Percentiles rank a stretch among this genome's conserved stretches.
Evolutionary conservation across 2,888 invertebrate species (phyloP).

Genomic region (Frankliniella fusca): DNA sequence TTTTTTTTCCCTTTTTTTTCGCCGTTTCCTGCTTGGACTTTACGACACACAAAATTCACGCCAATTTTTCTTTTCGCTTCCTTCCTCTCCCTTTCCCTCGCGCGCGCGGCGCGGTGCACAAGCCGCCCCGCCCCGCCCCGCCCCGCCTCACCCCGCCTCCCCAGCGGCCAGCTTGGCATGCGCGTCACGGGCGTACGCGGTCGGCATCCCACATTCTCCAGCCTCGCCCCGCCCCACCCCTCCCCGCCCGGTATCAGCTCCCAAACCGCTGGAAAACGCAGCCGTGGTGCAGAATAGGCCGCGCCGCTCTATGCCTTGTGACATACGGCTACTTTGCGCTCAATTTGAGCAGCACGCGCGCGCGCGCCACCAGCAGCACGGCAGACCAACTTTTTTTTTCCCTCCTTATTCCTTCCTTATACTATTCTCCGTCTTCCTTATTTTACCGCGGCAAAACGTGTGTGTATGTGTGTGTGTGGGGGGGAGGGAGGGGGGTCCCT

Average conservation of each 20-base stretch:
- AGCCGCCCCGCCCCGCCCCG: neutral
- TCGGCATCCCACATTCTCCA: neutral
- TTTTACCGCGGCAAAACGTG: too few relatives aligned
- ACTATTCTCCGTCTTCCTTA: neutral
- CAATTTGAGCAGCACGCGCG: constrained; percentile 6
- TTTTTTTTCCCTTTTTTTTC: too few relatives aligned
- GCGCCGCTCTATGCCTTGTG: neutral
- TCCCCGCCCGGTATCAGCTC: too few relatives aligned
- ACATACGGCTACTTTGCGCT: constrained; percentile 18
- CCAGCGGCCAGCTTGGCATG: constrained; percentile 8
- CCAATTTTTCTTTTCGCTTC: too few relatives aligned
- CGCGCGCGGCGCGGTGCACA: neutral
- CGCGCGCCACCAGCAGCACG: neutral
- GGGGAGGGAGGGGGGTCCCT: neutral
- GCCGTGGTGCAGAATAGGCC: constrained; percentile 10
- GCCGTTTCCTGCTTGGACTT: too few relatives aligned
- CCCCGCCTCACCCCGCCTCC: neutral
- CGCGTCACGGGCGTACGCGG: constrained; percentile 20
- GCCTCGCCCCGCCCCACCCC: neutral
- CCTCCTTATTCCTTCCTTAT: neutral
- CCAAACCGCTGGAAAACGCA: neutral
- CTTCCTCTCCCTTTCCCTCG: too few relatives aligned
- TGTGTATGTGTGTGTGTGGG: neutral
- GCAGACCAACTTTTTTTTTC: neutral
- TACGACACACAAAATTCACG: too few relatives aligned